Percentiles rank a stretch among this genome's conserved stretches.
phyloP scores from a whole-genome alignment of 2,113 vertebrate species.

The Macrotis lagotis region DNA sequence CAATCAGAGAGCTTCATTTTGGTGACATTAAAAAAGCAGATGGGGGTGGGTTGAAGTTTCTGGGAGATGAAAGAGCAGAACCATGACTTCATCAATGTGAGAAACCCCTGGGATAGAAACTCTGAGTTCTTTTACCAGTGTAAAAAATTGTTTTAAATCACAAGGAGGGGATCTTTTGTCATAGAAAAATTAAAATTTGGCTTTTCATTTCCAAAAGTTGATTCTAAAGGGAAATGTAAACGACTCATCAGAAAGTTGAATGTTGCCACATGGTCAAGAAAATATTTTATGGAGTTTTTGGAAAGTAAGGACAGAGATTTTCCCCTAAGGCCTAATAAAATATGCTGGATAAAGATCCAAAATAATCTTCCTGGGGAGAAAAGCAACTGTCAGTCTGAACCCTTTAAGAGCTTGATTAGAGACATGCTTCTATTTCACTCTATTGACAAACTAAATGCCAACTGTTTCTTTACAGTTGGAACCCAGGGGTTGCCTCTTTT shows the following conservation, averaged over 20 bases:
- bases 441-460: background rate
- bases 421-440: background rate
- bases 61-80: background rate
- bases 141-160: constrained; percentile 7
- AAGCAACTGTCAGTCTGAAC: background rate
- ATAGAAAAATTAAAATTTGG: constrained; percentile 23
- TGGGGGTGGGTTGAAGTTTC: background rate
- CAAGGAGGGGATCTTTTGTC: constrained; percentile 17
- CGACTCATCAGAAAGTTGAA: background rate
- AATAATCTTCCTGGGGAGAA: background rate
- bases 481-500: background rate
- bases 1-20: constrained; percentile 16
- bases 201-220: constrained; percentile 29
- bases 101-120: background rate
- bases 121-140: background rate
- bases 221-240: background rate
- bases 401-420: background rate
- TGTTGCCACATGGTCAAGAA: background rate
- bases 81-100: background rate
- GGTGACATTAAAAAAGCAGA: constrained; percentile 5
- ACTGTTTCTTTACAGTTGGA: background rate
- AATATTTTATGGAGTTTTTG: background rate
- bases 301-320: background rate
- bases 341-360: background rate
- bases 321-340: constrained; percentile 24